Percentiles rank a stretch among this genome's conserved stretches.
Conservation (phyloP, 2,113 vertebrate genomes). For the Zosterops borbonicus region DNA sequence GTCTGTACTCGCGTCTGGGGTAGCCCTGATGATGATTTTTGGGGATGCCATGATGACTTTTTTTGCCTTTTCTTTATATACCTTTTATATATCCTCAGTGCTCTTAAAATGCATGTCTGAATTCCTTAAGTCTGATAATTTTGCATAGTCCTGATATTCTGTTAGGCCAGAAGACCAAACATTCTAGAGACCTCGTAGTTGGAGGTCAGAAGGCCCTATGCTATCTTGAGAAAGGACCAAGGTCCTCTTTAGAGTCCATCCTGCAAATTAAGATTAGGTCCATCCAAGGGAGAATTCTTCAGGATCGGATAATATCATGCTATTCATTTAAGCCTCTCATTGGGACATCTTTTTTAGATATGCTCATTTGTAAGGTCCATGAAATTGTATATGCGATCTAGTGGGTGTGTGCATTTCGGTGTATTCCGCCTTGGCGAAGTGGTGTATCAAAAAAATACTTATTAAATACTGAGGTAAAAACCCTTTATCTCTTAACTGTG, state of each 20-base stretch:
- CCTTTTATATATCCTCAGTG: background rate
- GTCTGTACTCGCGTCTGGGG: background rate
- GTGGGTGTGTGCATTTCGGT: background rate
- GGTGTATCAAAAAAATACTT: background rate
- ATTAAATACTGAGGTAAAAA: background rate
- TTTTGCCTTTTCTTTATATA: background rate
- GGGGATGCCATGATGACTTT: background rate
- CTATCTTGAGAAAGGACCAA: background rate
- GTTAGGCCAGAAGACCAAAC: background rate
- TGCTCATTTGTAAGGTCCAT: background rate
- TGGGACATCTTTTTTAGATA: background rate
- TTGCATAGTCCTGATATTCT: background rate
- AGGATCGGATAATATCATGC: fast-evolving
- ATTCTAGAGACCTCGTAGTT: fast-evolving
- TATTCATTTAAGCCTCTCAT: background rate
- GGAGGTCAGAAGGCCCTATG: fast-evolving
- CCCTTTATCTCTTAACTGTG: fast-evolving
- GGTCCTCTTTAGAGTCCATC: background rate
- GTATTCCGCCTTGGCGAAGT: background rate
- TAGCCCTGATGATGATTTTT: background rate
- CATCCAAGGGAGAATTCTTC: background rate
- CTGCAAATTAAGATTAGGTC: background rate
- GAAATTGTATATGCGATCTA: fast-evolving
- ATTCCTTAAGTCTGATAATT: background rate
- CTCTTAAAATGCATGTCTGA: background rate